Evolutionary conservation across 2,888 invertebrate species (phyloP), one percentile per base, ranked within the genome.

Genomic region (Autographa pulchrina): DNA sequence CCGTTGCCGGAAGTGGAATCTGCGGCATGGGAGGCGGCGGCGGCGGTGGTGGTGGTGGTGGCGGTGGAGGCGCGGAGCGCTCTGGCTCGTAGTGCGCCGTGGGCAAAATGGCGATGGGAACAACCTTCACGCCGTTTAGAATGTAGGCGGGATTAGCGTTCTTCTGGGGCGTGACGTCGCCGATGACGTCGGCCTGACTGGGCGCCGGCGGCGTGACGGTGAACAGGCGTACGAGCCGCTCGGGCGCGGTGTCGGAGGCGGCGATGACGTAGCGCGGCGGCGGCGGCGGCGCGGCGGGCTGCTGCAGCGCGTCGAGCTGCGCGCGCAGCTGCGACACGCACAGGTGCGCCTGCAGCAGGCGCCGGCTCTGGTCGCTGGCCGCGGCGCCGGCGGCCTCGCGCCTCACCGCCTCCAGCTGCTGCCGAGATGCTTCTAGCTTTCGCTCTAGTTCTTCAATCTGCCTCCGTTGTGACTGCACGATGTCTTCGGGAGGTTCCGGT

Each of bases 361-460:
- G 90, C 32, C 95, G 92, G 85, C 92, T 91, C 86, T 96, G 96
- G 80, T 95, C 93, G 85, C 93, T 92, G 84, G 93, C 93, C 25
- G 94, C 94, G 43, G 94, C 94, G 65, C 95, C 96, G 56, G 96
- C 96, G 82, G 96, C 96, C 52, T 96, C 94, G 38, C 97, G 96
- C 74, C 97, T 96, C 73, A 96, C 97, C 79, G 97, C 97, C 85
- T 98, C 97, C 78, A 98, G 90, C 88, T 98, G 98, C 82, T 97
- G 97, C 75, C 98, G 97, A 0, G 98, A 98, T 79, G 97, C 97
- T 74, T 97, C 97, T 80, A 98, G 89, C 87, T 98, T 98, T 3
- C 98, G 95, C 90, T 99, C 98, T 61, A 99, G 94, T 87, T 98
- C 98, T 87, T 98, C 98, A 82, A 99, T 99, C 91, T 98, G 97